phyloP scores from a whole-genome alignment of 1,140 invertebrate species.

The Archivesica marissinica region DNA sequence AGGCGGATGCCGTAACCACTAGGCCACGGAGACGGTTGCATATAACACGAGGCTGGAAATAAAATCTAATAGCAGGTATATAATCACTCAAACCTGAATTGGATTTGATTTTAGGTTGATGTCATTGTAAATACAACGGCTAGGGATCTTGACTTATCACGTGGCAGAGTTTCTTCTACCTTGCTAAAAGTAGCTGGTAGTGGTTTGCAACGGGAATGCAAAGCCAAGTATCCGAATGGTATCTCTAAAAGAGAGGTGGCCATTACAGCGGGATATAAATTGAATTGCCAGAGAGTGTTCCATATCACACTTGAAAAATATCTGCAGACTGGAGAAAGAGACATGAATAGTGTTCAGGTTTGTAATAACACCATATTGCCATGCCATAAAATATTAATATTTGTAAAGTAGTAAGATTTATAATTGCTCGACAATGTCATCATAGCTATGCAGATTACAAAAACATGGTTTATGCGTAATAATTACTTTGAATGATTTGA shows the following conservation, averaged over 20 bases:
- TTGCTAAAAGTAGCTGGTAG: constrained; percentile 15
- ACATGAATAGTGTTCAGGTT: constrained; percentile 11
- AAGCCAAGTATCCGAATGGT: neutral
- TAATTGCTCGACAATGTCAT: too few relatives aligned
- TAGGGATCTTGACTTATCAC: neutral
- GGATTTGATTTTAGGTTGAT: constrained; percentile 35
- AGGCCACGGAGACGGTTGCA: too few relatives aligned
- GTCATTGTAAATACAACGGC: constrained; percentile 25
- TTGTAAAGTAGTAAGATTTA: too few relatives aligned
- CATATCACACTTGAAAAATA: constrained; percentile 15
- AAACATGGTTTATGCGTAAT: too few relatives aligned
- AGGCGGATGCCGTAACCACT: too few relatives aligned
- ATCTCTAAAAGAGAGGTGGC: neutral
- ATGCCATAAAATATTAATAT: too few relatives aligned
- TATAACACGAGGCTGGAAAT: too few relatives aligned
- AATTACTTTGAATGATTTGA: too few relatives aligned
- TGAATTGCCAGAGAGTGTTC: constrained; percentile 15
- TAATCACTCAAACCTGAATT: too few relatives aligned
- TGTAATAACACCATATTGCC: neutral
- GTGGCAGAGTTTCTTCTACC: constrained; percentile 25
- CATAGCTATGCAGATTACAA: too few relatives aligned
- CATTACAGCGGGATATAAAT: constrained; percentile 14
- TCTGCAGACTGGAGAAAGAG: neutral
- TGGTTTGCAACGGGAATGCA: constrained; percentile 17
- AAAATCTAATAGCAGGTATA: too few relatives aligned